Base-by-base conservation (phyloP, 1,140 invertebrate species). In the Temnothorax longispinosus region DNA sequence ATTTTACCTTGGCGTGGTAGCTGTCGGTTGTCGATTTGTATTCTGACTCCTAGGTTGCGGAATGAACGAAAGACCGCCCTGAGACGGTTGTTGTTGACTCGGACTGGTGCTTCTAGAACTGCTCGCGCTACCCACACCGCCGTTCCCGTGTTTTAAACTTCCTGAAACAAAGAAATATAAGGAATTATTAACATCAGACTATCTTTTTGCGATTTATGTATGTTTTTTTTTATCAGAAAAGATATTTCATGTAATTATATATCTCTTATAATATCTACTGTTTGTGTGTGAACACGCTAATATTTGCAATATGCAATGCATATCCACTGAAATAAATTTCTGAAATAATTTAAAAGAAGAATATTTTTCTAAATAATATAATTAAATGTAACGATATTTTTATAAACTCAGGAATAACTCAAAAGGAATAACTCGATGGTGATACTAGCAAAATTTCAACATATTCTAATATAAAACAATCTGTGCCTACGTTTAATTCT, bases 31-130 rank as follows among this genome's bases (percentile, higher is more conserved):
- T 76, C 93, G 91, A 76, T 90, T 94, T 11, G 93, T 84, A 41
- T 91, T 92, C 38, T 94, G 94, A 87, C 77, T 91, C 80, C 93
- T 94, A 1, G 94, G 94, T 69, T 95, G 94, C n/a, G 94, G 94
- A 88, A 95, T 95, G 74, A 95, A 94, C 18, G 94, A 95, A 71
- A 95, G 91, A 35, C 90, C 92, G 38, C 90, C 52, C 50, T 91
- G 87, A n/a, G 92, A 85, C 41, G 94, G 93, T 85, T 94, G 94
- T 50, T 94, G 94, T 78, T 94, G 94, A 92, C 94, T 95, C 41
- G 94, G 94, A 62, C 94, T 95, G n/a, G 94, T 95, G 87, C 94
- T 95, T 81, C 94, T 94, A 10, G 94, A 95, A 62, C 94, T 95
- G 67, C 94, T 95, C 21, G 94, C 94, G 88, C 94, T 95, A 54